A percentile compares a stretch with the other conserved stretches of the same genome.
Evolutionary conservation across 2,888 invertebrate species (phyloP).

Genomic region (Lycia hirtaria): DNA sequence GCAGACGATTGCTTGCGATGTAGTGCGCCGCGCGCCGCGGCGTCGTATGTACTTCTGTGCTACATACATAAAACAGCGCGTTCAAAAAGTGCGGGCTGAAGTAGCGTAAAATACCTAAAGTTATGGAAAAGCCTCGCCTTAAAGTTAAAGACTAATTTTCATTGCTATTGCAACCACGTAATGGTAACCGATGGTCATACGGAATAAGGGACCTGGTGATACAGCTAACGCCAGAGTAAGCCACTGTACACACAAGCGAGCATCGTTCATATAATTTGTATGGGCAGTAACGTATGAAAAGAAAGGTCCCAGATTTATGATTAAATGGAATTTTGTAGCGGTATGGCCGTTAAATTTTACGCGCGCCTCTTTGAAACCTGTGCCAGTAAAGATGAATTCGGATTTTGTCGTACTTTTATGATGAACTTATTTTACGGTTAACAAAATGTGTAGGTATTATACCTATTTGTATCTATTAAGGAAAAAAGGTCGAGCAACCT

Average conservation of each 20-base stretch:
- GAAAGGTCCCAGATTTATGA: constrained; percentile 7
- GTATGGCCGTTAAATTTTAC: constrained; percentile 23
- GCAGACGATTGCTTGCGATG: too few relatives aligned
- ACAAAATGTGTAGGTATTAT: constrained; percentile 6
- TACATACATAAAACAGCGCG: too few relatives aligned
- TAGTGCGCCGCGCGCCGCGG: too few relatives aligned
- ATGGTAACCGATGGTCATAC: too few relatives aligned
- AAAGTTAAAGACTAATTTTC: too few relatives aligned
- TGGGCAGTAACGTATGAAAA: constrained; percentile 1
- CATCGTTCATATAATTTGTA: not conserved
- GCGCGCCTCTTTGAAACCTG: constrained; percentile 4
- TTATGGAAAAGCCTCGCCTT: too few relatives aligned
- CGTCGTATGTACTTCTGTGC: too few relatives aligned
- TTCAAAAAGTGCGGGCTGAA: too few relatives aligned
- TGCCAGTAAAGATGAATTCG: constrained; percentile 16
- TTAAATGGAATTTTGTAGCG: constrained; percentile 24
- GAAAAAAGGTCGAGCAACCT: not conserved
- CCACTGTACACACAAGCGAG: not conserved
- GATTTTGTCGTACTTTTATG: constrained; percentile 14
- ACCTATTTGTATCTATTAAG: not conserved
- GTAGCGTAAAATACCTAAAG: too few relatives aligned
- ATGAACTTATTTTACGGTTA: constrained; percentile 9
- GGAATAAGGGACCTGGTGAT: too few relatives aligned
- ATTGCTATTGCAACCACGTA: too few relatives aligned
- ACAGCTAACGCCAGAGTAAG: not conserved